Evolutionary conservation across 2,113 vertebrate species (phyloP), one percentile per base, ranked within the genome.

Genomic region (Beaufortia kweichowensis): DNA sequence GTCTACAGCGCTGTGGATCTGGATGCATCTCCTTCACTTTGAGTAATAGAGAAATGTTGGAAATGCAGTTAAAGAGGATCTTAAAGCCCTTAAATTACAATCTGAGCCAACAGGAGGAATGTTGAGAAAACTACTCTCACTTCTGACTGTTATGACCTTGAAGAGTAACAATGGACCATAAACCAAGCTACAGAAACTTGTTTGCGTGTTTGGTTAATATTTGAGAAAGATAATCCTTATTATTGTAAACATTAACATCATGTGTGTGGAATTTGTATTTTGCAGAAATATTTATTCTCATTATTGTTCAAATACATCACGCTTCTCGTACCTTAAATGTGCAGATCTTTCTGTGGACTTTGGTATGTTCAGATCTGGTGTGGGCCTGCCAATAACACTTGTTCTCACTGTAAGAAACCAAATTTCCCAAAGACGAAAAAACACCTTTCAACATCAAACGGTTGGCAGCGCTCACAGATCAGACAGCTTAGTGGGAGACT

Each of bases 41-140:
- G 33, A n/a, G 46, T 50, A 59, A 35, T 23, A 43, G 66, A 41
- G 19, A 46, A 60, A 69, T 31, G 46, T 59, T 55, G 55, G 59
- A 71, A 62, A 14, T 67, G 35, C 43, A 43, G 79, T 71, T 60
- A 41, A n/a, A n/a, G 10, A 65, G 62, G 48, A 29, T n/a, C 65
- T 43, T 15, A 53, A 53, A 63, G 43, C 63, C 17, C 50, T n/a
- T 81, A 77, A 77, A 79, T 77, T 62, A 79, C 73, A 72, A 59
- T 57, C 24, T 14, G 31, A 77, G 71, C 39, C 46, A 71, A 66
- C 35, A 33, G 56, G 56, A 23, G 68, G 66, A 35, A 69, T 70
- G 76, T 35, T 28, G 63, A 6, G 19, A 24, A 59, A 67, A 41
- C 39, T 57, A 17, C 43, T 39, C 31, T 71, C 33, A 26, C 50